Base-by-base conservation (phyloP, 1,140 invertebrate genomes). In the Oppia nitens region DNA sequence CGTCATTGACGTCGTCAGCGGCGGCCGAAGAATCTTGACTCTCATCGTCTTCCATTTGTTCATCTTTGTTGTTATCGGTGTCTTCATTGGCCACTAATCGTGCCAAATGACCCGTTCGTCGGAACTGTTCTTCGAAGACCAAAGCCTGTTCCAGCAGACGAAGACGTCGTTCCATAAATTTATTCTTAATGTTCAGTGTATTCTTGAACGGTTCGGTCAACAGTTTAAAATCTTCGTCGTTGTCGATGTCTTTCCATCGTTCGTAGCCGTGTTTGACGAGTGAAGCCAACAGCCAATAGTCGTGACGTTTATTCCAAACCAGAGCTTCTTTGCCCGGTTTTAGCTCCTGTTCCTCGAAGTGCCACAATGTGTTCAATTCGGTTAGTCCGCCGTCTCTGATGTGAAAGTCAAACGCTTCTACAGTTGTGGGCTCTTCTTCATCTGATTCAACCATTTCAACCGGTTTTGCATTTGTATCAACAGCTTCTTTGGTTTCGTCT, bases 231-330 rank as follows among this genome's bases (percentile, higher is more conserved):
- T 57, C 47, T 52, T 50, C 47, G 25, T 57, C 56, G 24, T 49
- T 21, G 21, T 40, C n/a, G 24, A 57, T 57, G 17, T 20, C 47
- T 21, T 57, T 20, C 56, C 56, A 57, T 28, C 29, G 40, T 40
- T 57, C 56, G 25, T 57, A 57, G 23, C 56, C 56, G 40, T 57
- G 47, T 57, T 57, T 57, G 3, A 50, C 45, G n/a, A 57, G 26
- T 21, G 45, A 45, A 6, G 56, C 56, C 21, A 57, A 50, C 9
- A 57, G n/a, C 56, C 56, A 57, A 24, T 57, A 57, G 24, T 57
- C 56, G 24, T 57, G 56, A n/a, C 56, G 17, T 23, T 47, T 45
- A 23, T 57, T 48, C 56, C 56, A 57, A 27, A 57, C 50, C 6
- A 49, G 47, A 28, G 27, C 24, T 40, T 57, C 56, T 23, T 28